phyloP scores from a whole-genome alignment of 2,797 vertebrate genomes.

The Eutrigla gurnardus region DNA sequence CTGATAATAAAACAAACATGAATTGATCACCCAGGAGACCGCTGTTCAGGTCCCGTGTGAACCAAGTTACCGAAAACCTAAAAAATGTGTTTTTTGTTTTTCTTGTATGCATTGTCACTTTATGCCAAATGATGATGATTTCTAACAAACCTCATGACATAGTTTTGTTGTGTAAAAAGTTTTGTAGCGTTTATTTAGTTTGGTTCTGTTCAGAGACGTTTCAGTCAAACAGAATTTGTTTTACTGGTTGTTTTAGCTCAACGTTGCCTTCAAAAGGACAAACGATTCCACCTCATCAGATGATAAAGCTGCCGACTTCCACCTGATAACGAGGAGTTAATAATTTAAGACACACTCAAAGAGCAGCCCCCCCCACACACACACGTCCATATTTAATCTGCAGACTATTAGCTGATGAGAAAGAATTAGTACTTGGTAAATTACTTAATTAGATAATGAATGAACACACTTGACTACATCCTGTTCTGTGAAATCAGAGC shows the following conservation, averaged over 20 bases:
- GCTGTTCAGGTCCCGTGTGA: too few species aligned
- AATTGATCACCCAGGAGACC: neutral
- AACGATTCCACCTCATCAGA: constrained; percentile 20
- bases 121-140: too few species aligned
- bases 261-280: constrained; percentile 44
- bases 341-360: constrained; percentile 60
- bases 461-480: constrained; percentile 70
- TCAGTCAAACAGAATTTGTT: too few species aligned
- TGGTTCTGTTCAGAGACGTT: too few species aligned
- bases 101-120: too few species aligned
- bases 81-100: too few species aligned
- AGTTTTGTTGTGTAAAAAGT: too few species aligned
- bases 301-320: constrained; percentile 37
- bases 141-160: too few species aligned
- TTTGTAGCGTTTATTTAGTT: too few species aligned
- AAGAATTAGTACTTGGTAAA: constrained; percentile 73
- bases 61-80: too few species aligned
- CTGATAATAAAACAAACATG: neutral
- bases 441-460: constrained; percentile 78
- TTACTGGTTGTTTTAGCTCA: neutral
- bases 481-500: constrained; percentile 61
- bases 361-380: constrained; percentile 27
- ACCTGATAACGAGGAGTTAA: constrained; percentile 69
- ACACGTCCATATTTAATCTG: constrained; percentile 67
- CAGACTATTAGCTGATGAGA: constrained; percentile 74